Evolutionary conservation across 2,113 vertebrate genomes (phyloP).

Genomic region (Ciconia maguari): DNA sequence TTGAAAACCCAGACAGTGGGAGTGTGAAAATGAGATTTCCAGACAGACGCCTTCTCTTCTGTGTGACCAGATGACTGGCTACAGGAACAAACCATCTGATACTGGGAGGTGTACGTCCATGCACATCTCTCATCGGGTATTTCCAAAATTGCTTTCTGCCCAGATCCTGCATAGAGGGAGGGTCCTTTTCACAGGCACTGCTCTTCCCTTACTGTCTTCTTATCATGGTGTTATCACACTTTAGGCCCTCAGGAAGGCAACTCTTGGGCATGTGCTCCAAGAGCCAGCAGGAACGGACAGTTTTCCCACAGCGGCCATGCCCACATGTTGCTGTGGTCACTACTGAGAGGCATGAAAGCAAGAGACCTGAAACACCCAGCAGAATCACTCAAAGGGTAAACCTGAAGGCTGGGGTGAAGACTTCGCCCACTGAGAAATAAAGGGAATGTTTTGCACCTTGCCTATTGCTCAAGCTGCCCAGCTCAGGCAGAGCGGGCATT

Average conservation of each 20-base stretch:
- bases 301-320: rapidly evolving
- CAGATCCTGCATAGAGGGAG: neutral
- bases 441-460: neutral
- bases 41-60: neutral
- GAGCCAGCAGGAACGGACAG: neutral
- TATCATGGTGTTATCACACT: neutral
- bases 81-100: neutral
- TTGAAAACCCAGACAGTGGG: conserved; percentile 2
- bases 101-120: neutral
- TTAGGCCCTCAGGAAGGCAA: neutral
- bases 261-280: neutral
- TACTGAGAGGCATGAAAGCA: neutral
- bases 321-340: neutral
- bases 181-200: neutral
- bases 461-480: rapidly evolving
- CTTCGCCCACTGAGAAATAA: neutral
- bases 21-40: conserved; percentile 45
- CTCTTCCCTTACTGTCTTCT: neutral
- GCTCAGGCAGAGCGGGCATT: neutral
- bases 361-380: neutral
- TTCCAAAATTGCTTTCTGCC: neutral
- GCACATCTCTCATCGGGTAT: neutral
- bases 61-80: neutral
- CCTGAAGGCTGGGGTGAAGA: neutral
- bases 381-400: neutral